Percentiles rank a stretch among this genome's conserved stretches.
phyloP scores from a whole-genome alignment of 2,113 vertebrate genomes.

The Cyphomyrus discorhynchus region DNA sequence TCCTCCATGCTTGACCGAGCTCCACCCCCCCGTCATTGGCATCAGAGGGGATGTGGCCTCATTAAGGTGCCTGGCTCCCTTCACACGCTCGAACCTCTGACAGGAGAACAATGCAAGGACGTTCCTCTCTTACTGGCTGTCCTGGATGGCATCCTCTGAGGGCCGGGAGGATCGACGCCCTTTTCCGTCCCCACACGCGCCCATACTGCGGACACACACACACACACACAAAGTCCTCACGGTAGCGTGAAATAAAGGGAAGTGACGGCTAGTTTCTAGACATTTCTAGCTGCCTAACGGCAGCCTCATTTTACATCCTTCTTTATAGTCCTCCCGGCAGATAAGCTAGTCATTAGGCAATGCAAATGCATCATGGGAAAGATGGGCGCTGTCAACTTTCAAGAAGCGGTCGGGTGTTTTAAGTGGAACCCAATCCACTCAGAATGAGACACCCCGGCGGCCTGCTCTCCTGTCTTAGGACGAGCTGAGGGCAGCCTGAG shows the following conservation, averaged over 20 bases:
- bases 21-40: background rate
- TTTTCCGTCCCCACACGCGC: background rate
- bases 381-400: background rate
- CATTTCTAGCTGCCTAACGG: background rate
- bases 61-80: background rate
- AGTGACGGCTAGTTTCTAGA: background rate
- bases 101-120: conserved; percentile 7
- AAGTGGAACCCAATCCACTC: background rate
- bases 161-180: background rate
- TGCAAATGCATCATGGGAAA: conserved; percentile 1
- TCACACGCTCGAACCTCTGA: background rate
- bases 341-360: background rate
- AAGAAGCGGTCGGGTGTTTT: background rate
- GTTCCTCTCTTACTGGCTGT: background rate
- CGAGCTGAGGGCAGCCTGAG: background rate
- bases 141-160: background rate
- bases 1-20: background rate
- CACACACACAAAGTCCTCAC: background rate
- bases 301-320: background rate
- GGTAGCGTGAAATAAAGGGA: background rate
- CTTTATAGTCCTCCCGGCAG: background rate
- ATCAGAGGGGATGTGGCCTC: background rate
- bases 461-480: background rate
- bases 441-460: background rate
- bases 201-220: background rate